Conservation (phyloP, 1,140 invertebrate genomes). For the Tribolium castaneum region DNA sequence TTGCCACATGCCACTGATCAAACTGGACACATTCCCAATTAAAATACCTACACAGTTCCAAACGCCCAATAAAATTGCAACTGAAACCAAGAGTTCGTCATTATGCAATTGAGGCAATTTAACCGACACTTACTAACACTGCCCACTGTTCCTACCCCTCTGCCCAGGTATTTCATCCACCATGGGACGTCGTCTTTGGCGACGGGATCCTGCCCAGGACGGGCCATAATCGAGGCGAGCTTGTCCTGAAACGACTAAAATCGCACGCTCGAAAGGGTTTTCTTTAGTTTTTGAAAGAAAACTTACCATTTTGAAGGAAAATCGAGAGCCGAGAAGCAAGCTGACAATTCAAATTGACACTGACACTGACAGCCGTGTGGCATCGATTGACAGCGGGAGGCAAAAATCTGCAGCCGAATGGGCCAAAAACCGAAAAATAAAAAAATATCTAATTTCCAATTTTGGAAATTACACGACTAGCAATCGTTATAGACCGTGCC, state of each 20-base stretch:
- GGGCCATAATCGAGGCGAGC: conserved; percentile 78
- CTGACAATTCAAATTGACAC: conserved; percentile 39
- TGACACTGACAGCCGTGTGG: background rate
- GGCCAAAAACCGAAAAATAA: background rate
- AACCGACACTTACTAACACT: conserved; percentile 75
- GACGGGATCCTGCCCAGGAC: conserved; percentile 78
- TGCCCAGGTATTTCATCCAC: conserved; percentile 89
- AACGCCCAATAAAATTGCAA: conserved; percentile 89
- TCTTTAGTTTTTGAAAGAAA: background rate
- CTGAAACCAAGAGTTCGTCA: conserved; percentile 67
- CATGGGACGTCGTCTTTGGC: conserved; percentile 85
- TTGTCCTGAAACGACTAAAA: conserved; percentile 83
- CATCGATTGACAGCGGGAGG: conserved; percentile 31
- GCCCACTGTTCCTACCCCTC: conserved; percentile 85
- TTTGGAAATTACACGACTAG: too few species aligned
- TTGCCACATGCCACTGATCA: conserved; percentile 88
- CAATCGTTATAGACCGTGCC: too few species aligned
- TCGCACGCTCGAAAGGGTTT: background rate
- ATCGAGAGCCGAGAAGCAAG: background rate
- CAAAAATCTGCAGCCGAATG: background rate
- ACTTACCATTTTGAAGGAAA: conserved; percentile 38
- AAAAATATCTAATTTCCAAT: background rate
- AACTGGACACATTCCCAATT: conserved; percentile 72
- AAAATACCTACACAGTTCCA: conserved; percentile 82
- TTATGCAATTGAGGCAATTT: conserved; percentile 37